Evolutionary conservation across 1,140 invertebrate species (phyloP), one percentile per base, ranked within the genome.

Genomic region (Brachystomella parvula): DNA sequence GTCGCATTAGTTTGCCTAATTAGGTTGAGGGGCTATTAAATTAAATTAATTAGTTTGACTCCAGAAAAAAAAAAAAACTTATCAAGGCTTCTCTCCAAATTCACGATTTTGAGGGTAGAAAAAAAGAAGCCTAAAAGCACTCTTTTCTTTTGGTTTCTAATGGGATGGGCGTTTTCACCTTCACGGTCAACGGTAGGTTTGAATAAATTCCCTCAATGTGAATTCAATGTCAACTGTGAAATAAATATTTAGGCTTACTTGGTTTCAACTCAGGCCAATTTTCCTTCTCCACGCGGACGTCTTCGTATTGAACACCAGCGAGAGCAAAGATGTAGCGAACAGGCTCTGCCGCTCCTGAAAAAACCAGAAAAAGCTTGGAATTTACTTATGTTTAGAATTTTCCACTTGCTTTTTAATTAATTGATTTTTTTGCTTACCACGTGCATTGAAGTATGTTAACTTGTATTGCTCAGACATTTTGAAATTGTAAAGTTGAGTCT

Each of bases 291-390:
- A 85, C 80, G 60, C 83, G 78, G 53, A 81, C 78, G 71, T 88
- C 87, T 71, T 85, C 81, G 71, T 83, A 88, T 24, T 82, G 79
- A 29, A 85, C 76, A 17, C 81, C 82, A 3, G 83, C 81, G 70
- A 85, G 84, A 9, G 81, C 82, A 59, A 87, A 82, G 59, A 89
- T 79, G 63, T 83, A 83, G 21, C 87, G 81, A 57, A 86, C 83
- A 58, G 85, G 82, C 75, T 89, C 86, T 17, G 82, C 86, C 17
- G 49, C 49, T 24, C 49, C 49, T 53, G 24, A 6, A 19, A 85
- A 78, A 24, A 75, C 74, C 83, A 19, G 19, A 39, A 39, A 19
- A 17, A 24, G 24, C 12, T 24, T 17, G 6, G 49, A 53, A 53
- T 53, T 53, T 24, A 9, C 24, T 53, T 53, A 53, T 12, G 21